Conservation (phyloP, 2,797 vertebrate species). For the Harpagifer antarcticus region DNA sequence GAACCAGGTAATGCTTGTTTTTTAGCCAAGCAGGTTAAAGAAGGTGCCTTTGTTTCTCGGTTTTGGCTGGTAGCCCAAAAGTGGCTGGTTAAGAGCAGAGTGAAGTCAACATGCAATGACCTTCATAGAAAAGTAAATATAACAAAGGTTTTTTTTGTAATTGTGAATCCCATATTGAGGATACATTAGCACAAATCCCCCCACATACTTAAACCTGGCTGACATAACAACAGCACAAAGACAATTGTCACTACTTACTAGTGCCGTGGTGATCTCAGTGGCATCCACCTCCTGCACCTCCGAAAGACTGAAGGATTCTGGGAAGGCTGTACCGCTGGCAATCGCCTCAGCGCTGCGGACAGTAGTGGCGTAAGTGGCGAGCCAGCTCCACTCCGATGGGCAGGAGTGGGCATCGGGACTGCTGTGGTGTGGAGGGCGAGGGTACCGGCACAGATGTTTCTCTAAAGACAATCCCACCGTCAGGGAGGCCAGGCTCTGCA, state of each 20-base stretch:
- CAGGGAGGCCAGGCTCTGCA: slow-evolving; percentile 86
- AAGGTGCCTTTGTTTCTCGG: no score
- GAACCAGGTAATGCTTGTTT: no score
- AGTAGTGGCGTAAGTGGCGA: slow-evolving; percentile 83
- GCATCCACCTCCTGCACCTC: slow-evolving; percentile 74
- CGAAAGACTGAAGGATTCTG: slow-evolving; percentile 82
- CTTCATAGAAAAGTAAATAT: no score
- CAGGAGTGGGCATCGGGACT: slow-evolving; percentile 53
- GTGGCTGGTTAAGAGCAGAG: no score
- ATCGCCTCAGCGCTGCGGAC: slow-evolving; percentile 87
- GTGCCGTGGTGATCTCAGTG: slow-evolving; percentile 68
- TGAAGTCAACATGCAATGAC: no score
- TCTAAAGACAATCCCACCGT: slow-evolving; percentile 84
- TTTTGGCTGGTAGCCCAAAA: no score
- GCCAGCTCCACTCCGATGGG: slow-evolving; percentile 86
- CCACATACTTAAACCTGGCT: no score
- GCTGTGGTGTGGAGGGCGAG: slow-evolving; percentile 81
- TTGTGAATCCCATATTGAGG: no score
- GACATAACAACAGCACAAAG: background rate
- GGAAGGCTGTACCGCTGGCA: slow-evolving; percentile 83
- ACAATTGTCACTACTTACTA: slow-evolving; percentile 72
- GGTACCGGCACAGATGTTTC: slow-evolving; percentile 80
- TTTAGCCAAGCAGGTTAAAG: no score
- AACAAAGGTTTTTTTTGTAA: no score
- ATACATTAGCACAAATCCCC: no score